Evolutionary conservation across 2,797 vertebrate genomes (phyloP).

Genomic region (Dendrocincla tyrannina): DNA sequence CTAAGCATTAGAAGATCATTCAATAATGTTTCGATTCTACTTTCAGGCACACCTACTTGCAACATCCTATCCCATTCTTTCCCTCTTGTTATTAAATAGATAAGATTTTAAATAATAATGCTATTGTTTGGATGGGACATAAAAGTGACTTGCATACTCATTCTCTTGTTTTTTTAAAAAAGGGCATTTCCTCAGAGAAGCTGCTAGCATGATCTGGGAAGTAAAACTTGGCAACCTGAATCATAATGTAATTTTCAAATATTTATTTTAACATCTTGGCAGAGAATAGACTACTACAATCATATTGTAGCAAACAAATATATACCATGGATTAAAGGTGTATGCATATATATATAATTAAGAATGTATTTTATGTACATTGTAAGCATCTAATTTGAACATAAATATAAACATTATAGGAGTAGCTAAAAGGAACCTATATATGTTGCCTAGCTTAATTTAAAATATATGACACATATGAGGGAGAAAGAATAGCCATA

Average conservation of each 20-base stretch:
- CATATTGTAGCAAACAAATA: background rate
- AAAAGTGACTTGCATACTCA: background rate
- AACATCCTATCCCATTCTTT: background rate
- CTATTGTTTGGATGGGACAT: background rate
- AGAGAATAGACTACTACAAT: background rate
- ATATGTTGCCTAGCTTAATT: background rate
- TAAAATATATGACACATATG: background rate
- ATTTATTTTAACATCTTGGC: background rate
- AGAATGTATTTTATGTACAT: background rate
- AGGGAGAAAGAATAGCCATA: background rate
- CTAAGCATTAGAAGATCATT: background rate
- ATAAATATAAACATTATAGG: background rate
- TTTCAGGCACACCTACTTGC: background rate
- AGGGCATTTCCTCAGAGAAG: background rate
- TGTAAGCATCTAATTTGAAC: background rate
- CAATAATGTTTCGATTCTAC: background rate
- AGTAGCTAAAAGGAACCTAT: background rate
- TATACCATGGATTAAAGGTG: background rate
- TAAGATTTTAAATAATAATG: background rate
- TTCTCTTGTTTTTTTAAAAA: background rate
- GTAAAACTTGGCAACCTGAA: background rate
- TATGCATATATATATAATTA: background rate
- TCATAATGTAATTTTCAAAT: constrained; percentile 1
- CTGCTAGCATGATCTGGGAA: background rate
- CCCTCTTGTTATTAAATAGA: background rate